A percentile compares a stretch with the other conserved stretches of the same genome.
These are phyloP conservation scores for Sinocyclocheilus anophthalmus DNA, from an alignment of 2,113 vertebrate genomes.

Conservation along the genomic window DNA sequence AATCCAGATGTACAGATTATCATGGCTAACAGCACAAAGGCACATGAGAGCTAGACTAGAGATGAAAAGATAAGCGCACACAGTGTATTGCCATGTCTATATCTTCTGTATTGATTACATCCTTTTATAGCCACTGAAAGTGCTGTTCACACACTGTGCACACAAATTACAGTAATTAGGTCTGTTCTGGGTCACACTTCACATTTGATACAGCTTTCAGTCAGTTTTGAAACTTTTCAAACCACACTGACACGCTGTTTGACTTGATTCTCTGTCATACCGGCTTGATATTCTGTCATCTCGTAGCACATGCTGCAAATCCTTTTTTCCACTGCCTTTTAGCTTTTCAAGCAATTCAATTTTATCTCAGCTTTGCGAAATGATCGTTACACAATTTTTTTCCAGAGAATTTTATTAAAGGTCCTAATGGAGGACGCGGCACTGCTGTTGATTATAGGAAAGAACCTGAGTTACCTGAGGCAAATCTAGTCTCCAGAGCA, in stretches of 20 bases:
- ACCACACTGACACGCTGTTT: background rate
- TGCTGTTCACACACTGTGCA: conserved; percentile 1
- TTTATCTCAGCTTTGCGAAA: conserved; percentile 13
- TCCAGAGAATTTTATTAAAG: conserved; percentile 15
- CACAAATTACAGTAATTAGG: conserved; percentile 21
- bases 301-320: conserved; percentile 10
- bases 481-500: conserved; percentile 44
- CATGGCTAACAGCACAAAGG: conserved; percentile 45
- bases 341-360: conserved; percentile 31
- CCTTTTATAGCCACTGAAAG: background rate
- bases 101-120: conserved; percentile 11
- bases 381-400: background rate
- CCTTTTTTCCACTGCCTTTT: conserved; percentile 37
- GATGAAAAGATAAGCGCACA: conserved; percentile 27
- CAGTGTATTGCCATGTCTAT: background rate
- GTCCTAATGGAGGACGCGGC: conserved; percentile 36
- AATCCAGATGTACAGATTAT: conserved; percentile 54
- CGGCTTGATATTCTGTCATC: conserved; percentile 27
- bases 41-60: conserved; percentile 21
- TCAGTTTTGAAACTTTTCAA: conserved; percentile 5
- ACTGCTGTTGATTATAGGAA: conserved; percentile 40
- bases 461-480: conserved; percentile 48
- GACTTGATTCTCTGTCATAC: conserved; percentile 16
- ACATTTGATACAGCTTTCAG: conserved; percentile 13
- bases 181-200: background rate